Evolutionary conservation across 2,797 vertebrate genomes (phyloP).

Genomic region (Anas acuta): DNA sequence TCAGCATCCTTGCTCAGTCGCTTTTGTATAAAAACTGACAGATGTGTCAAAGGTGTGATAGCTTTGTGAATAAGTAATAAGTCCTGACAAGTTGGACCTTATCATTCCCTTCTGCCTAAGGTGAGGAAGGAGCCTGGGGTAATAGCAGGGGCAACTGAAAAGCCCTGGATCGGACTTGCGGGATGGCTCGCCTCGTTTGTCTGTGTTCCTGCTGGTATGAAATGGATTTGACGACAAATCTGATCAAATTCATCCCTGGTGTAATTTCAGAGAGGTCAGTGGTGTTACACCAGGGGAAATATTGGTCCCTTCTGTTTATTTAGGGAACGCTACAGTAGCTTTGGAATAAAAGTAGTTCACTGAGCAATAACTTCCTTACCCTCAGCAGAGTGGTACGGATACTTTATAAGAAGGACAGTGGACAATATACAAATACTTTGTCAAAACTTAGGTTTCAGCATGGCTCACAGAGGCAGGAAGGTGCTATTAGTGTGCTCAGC

Average conservation of each 20-base stretch:
- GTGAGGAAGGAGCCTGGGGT: conserved; percentile 70
- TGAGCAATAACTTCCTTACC: conserved; percentile 46
- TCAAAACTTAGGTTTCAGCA: conserved; percentile 9
- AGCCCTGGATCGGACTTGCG: conserved; percentile 55
- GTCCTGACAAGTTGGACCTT: conserved; percentile 81
- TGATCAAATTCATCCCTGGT: conserved; percentile 60
- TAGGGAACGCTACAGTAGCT: conserved; percentile 11
- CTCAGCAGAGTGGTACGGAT: background rate
- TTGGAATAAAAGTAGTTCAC: conserved; percentile 6
- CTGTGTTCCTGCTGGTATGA: conserved; percentile 51
- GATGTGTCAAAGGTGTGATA: conserved; percentile 81
- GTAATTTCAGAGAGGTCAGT: conserved; percentile 59
- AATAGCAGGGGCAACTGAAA: conserved; percentile 58
- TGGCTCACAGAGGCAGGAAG: conserved; percentile 55
- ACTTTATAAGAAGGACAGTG: conserved; percentile 30
- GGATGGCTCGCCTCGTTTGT: background rate
- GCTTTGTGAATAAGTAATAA: conserved; percentile 76
- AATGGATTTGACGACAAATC: conserved; percentile 59
- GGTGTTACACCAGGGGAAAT: conserved; percentile 35
- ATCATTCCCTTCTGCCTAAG: conserved; percentile 78
- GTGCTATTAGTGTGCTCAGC: conserved; percentile 23
- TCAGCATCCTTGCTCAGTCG: conserved; percentile 75
- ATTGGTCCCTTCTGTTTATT: conserved; percentile 36
- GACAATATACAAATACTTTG: conserved; percentile 28
- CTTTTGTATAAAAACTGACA: conserved; percentile 82